Evolutionary conservation across 2,113 vertebrate genomes (phyloP).

Genomic region (Talpa occidentalis): DNA sequence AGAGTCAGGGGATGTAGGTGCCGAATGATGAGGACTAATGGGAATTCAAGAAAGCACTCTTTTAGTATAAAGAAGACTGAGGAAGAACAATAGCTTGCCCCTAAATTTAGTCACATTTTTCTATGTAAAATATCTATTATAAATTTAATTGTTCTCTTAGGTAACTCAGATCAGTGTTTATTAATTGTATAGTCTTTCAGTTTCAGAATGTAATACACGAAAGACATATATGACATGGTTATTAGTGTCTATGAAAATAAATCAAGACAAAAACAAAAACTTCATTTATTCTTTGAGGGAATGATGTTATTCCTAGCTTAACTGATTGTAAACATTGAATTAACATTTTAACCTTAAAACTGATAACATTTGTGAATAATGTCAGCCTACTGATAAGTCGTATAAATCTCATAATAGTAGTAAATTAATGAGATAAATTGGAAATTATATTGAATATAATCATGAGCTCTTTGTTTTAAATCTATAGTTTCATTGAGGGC

Average conservation of each 20-base stretch:
- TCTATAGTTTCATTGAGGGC: background rate
- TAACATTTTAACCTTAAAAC: background rate
- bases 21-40: background rate
- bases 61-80: background rate
- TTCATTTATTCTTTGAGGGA: background rate
- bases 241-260: background rate
- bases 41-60: background rate
- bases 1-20: accelerated
- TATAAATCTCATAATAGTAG: background rate
- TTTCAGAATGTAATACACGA: background rate
- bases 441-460: background rate
- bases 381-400: background rate
- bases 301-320: background rate
- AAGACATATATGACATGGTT: background rate
- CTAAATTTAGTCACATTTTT: background rate
- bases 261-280: background rate
- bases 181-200: background rate
- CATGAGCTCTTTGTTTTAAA: background rate
- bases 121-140: background rate
- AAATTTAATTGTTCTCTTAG: background rate
- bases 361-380: background rate
- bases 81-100: background rate
- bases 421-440: background rate
- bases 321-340: background rate
- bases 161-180: background rate